phyloP scores from a whole-genome alignment of 1,140 invertebrate genomes.

The Grapholita molesta region DNA sequence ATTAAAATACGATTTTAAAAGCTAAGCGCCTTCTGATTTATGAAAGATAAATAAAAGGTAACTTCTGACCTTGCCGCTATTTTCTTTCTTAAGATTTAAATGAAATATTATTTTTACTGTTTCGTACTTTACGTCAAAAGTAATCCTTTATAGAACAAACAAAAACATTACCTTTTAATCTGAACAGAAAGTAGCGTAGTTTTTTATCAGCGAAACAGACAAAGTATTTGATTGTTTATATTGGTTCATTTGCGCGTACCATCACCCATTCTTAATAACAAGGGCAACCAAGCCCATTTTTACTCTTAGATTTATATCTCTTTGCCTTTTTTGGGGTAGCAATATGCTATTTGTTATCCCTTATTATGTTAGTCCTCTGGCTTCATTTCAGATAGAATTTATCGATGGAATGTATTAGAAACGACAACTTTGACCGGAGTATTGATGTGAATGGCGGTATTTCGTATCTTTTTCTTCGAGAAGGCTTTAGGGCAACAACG shows the following conservation, averaged over 20 bases:
- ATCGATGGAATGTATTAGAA: constrained; percentile 16
- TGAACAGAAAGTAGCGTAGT: not conserved
- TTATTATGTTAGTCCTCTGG: constrained; percentile 13
- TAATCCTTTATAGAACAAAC: not conserved
- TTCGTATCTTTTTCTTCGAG: constrained; percentile 1
- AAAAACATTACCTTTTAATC: not conserved
- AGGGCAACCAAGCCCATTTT: constrained; percentile 11
- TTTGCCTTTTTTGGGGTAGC: constrained; percentile 16
- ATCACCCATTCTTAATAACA: constrained; percentile 10
- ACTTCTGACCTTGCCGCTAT: too few relatives aligned
- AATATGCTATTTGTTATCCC: constrained; percentile 18
- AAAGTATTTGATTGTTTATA: not conserved
- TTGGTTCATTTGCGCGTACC: constrained; percentile 4
- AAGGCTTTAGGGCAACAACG: not conserved
- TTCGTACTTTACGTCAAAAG: too few relatives aligned
- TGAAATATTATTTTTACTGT: too few relatives aligned
- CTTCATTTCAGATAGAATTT: constrained; percentile 9
- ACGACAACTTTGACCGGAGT: constrained; percentile 12
- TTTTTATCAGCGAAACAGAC: not conserved
- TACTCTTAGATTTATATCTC: constrained; percentile 17
- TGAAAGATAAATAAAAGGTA: too few relatives aligned
- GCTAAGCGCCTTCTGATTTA: too few relatives aligned
- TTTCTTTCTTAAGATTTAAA: too few relatives aligned
- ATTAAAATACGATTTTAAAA: too few relatives aligned
- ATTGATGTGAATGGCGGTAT: not conserved